These are phyloP conservation scores for Ptilorrhoa leucosticta DNA, from an alignment of 2,113 vertebrate species.

Conservation along the genomic window DNA sequence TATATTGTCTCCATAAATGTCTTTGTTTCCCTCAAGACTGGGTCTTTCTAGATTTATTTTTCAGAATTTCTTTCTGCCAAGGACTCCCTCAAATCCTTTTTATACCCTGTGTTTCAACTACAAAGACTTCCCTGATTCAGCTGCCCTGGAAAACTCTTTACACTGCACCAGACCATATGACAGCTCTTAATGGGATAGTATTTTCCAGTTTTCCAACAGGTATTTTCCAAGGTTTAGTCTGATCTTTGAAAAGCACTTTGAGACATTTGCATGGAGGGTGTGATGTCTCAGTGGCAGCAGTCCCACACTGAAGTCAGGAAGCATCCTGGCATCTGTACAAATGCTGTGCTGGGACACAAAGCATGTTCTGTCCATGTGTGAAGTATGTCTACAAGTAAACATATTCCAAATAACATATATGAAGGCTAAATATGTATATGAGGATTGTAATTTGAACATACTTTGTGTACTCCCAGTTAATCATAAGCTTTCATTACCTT, in stretches of 20 bases:
- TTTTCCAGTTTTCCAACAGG: background rate
- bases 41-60: background rate
- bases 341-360: accelerated
- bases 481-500: background rate
- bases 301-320: background rate
- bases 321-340: background rate
- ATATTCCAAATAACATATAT: background rate
- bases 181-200: background rate
- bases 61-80: background rate
- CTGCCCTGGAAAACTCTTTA: background rate
- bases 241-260: background rate
- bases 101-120: background rate
- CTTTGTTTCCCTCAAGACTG: background rate
- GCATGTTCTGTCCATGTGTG: background rate
- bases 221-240: background rate
- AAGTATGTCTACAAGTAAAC: background rate
- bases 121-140: background rate
- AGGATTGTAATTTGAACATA: background rate
- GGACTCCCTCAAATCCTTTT: background rate
- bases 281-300: background rate
- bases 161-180: background rate
- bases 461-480: background rate
- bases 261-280: background rate
- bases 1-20: background rate
- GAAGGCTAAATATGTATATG: background rate